A percentile compares a stretch with the other conserved stretches of the same genome.
These are phyloP conservation scores for Sebastes alutus DNA, from an alignment of 2,797 vertebrate species.

Conservation along the genomic window DNA sequence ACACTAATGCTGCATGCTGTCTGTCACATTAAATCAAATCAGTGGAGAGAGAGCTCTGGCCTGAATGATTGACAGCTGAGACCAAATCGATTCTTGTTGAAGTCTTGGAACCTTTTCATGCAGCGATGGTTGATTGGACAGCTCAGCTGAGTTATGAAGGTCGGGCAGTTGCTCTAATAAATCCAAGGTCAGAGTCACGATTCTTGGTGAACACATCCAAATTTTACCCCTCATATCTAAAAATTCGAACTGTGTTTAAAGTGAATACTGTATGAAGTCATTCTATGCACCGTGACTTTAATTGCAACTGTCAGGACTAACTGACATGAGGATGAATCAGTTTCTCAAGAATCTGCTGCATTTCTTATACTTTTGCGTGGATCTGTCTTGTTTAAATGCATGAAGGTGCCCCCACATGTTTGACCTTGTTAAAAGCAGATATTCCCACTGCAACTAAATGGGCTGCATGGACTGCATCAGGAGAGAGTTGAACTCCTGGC, in stretches of 20 bases:
- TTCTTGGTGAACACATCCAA: neutral
- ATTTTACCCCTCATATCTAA: neutral
- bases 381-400: neutral
- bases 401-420: neutral
- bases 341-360: neutral
- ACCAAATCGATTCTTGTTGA: conserved; percentile 52
- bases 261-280: neutral
- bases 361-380: neutral
- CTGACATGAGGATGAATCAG: neutral
- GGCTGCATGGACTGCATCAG: neutral
- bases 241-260: neutral
- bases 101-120: conserved; percentile 59
- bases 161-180: conserved; percentile 10
- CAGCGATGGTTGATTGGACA: conserved; percentile 44
- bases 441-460: neutral
- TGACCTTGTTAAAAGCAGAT: conserved; percentile 20
- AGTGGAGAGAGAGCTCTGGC: neutral
- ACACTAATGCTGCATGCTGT: neutral
- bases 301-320: neutral
- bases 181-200: conserved; percentile 21
- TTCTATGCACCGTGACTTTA: neutral
- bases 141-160: conserved; percentile 27
- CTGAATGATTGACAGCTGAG: conserved; percentile 56
- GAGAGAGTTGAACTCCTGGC: neutral
- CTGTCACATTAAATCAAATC: conserved; percentile 18